Evolutionary conservation across 1,140 invertebrate genomes (phyloP), one percentile per base, ranked within the genome.

Genomic region (Drosophila orosa): DNA sequence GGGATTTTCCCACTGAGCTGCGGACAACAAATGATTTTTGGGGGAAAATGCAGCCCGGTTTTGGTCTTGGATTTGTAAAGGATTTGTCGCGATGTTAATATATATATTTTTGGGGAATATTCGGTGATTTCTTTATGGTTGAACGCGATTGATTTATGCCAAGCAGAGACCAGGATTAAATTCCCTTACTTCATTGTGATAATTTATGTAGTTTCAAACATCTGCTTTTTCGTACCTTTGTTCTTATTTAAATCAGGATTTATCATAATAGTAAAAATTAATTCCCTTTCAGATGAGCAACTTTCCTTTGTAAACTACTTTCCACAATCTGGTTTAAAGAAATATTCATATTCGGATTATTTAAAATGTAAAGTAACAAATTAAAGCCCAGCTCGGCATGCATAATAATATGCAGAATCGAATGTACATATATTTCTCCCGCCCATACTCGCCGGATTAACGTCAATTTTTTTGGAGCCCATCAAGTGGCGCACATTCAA

Each of bases 11-110:
- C 12, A 31, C 17, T 31, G 4, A 29, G 13, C 44, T 44, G 27
- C 24, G 29, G n/a, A 45, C 44, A 52, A 42, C 65, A 68, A 68
- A 68, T 68, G 45, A 44, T 54, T 68, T 65, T 22, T 35, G 33
- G 27, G 3, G 10, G 15, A 31, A 52, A 66, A 33, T 25, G 15
- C 27, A 44, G 61, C 6, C 3, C 19, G n/a, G n/a, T 22, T 10
- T 52, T 63, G 42, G 25, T 13, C n/a, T 9, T 65, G 35, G 35
- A 59, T 29, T 62, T 59, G 10, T 17, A 25, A 59, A 39, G 59
- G 33, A 62, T 65, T 67, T 67, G 63, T 48, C 35, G 17, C 17
- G n/a, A 27, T 59, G 24, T n/a, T 65, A 60, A 42, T 40, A 9
- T 22, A 29, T 62, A 22, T 62, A 56, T 39, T 29, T 31, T 17